Conservation (phyloP, 1,140 invertebrate species). For the Lepidurus packardi region DNA sequence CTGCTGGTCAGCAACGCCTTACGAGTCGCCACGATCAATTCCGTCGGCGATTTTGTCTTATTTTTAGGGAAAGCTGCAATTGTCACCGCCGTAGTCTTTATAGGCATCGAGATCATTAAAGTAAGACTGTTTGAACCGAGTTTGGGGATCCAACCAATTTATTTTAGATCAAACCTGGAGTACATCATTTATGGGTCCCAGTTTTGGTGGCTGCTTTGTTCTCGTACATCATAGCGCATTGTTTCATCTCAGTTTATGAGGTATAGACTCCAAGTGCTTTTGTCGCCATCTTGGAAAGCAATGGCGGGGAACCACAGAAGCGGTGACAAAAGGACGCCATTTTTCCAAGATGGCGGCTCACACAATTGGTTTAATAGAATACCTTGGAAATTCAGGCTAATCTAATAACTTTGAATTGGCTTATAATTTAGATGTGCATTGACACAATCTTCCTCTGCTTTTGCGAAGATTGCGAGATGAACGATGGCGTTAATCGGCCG, state of each 20-base stretch:
- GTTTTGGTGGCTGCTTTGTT: constrained; percentile 81
- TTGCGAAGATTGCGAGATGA: constrained; percentile 74
- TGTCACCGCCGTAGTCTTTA: constrained; percentile 70
- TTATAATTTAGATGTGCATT: constrained; percentile 73
- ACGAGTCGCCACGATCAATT: constrained; percentile 85
- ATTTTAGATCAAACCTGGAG: constrained; percentile 51
- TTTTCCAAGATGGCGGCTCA: neutral
- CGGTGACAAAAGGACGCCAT: neutral
- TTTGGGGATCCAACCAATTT: neutral
- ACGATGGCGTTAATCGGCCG: constrained; percentile 63
- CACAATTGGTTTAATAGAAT: neutral
- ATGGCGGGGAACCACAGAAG: neutral
- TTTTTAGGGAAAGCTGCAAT: constrained; percentile 84
- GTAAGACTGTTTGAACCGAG: constrained; percentile 42
- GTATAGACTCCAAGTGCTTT: constrained; percentile 46
- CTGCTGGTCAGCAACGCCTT: constrained; percentile 75
- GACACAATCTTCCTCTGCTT: constrained; percentile 92
- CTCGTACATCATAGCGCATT: constrained; percentile 87
- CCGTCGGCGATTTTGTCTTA: constrained; percentile 87
- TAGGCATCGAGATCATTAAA: constrained; percentile 58
- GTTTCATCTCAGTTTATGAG: constrained; percentile 88
- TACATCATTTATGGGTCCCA: constrained; percentile 69
- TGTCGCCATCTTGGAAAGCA: neutral
- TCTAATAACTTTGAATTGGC: neutral
- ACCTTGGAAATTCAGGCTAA: neutral